A percentile compares a stretch with the other conserved stretches of the same genome.
phyloP scores from a whole-genome alignment of 2,113 vertebrate genomes.

The Thamnaconus septentrionalis region DNA sequence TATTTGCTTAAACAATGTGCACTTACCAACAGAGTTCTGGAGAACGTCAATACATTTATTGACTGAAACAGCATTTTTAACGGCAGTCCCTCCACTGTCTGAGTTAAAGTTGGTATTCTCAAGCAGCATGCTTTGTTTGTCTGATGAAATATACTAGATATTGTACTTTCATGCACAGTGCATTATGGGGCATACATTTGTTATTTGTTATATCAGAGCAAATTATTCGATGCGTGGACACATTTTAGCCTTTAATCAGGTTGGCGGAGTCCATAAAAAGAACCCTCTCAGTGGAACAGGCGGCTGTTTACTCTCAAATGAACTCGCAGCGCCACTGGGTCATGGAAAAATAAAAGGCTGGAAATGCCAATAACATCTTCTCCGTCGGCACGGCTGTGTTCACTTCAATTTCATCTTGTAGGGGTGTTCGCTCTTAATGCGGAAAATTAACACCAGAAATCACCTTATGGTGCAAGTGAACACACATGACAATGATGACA shows the following conservation, averaged over 20 bases:
- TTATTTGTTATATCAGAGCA: conserved; percentile 40
- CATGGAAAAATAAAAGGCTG: conserved; percentile 65
- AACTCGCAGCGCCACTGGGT: conserved; percentile 35
- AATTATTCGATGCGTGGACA: conserved; percentile 45
- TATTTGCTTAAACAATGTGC: too few species aligned
- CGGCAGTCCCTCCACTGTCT: too few species aligned
- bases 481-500: too few species aligned
- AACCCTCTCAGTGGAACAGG: conserved; percentile 37
- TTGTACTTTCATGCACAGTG: conserved; percentile 15
- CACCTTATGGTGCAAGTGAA: too few species aligned
- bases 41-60: too few species aligned
- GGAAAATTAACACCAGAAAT: too few species aligned
- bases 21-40: too few species aligned
- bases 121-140: conserved; percentile 34
- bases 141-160: conserved; percentile 19
- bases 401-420: too few species aligned
- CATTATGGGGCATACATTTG: conserved; percentile 34
- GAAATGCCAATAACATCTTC: conserved; percentile 33
- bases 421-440: too few species aligned
- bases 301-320: conserved; percentile 45
- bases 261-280: conserved; percentile 43
- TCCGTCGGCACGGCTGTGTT: neutral
- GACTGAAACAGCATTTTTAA: too few species aligned
- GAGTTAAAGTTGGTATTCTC: conserved; percentile 5
- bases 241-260: conserved; percentile 44